A percentile compares a stretch with the other conserved stretches of the same genome.
phyloP scores from a whole-genome alignment of 2,888 invertebrate genomes.

The Hyles lineata region DNA sequence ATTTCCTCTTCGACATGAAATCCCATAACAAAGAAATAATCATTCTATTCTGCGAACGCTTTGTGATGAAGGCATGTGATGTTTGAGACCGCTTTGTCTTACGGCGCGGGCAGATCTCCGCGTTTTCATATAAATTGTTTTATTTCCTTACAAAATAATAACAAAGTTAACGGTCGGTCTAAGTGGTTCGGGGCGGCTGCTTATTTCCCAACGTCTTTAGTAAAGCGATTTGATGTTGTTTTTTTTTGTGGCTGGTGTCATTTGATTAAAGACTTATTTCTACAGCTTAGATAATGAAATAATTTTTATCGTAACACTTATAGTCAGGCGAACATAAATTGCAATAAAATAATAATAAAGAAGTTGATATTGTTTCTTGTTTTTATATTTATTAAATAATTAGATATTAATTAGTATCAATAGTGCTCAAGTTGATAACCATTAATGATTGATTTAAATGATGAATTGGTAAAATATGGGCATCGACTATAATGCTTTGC shows the following conservation, averaged over 20 bases:
- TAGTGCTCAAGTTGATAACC: no score
- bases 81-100: constrained; percentile 8
- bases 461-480: no score
- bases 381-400: no score
- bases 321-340: no score
- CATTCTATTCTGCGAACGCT: constrained; percentile 17
- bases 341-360: no score
- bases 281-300: neutral
- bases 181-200: neutral
- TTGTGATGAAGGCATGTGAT: constrained; percentile 13
- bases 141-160: constrained; percentile 23
- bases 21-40: constrained; percentile 23
- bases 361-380: no score
- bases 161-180: constrained; percentile 10
- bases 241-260: neutral
- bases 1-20: constrained; percentile 4
- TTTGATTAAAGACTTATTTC: neutral
- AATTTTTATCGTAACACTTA: no score
- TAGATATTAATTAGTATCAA: no score
- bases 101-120: neutral
- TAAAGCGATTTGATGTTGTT: neutral
- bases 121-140: constrained; percentile 16
- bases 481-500: no score
- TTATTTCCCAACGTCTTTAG: constrained; percentile 8
- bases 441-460: no score